These are phyloP conservation scores for Bufo bufo DNA, from an alignment of 2,113 vertebrate genomes.

Conservation along the genomic window DNA sequence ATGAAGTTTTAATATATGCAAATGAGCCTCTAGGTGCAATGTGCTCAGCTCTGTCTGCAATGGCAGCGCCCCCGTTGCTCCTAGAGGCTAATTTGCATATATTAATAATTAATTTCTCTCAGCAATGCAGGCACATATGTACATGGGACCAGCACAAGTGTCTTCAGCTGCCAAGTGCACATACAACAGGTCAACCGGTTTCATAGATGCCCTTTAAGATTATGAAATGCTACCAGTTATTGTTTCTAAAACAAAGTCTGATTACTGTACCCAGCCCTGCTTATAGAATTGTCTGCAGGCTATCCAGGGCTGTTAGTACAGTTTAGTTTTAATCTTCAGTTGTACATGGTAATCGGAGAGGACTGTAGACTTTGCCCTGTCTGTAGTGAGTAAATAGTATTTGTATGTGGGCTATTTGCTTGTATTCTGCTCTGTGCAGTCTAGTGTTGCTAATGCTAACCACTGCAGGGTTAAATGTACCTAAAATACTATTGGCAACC, in stretches of 20 bases:
- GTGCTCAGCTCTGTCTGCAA: no score
- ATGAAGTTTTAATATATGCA: no score
- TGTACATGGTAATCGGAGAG: not conserved
- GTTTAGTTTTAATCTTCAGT: conserved; percentile 9
- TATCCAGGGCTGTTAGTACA: not conserved
- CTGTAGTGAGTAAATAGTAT: not conserved
- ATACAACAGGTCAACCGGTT: no score
- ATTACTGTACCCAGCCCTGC: conserved; percentile 45
- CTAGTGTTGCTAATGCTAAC: not conserved
- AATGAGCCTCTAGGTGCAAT: no score
- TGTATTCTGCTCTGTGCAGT: not conserved
- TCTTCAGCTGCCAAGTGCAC: no score
- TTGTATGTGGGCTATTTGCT: not conserved
- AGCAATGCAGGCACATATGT: no score
- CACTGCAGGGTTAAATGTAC: no score
- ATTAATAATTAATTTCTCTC: no score
- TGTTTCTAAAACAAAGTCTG: conserved; percentile 1
- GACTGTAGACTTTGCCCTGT: conserved; percentile 10
- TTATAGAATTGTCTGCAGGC: not conserved
- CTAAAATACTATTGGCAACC: no score
- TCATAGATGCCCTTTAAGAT: not conserved
- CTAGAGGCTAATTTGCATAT: no score
- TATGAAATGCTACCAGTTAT: not conserved
- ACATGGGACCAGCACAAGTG: no score
- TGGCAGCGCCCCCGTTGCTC: no score